These are phyloP conservation scores for Tuta absoluta DNA, from an alignment of 2,888 invertebrate species.

Conservation along the genomic window DNA sequence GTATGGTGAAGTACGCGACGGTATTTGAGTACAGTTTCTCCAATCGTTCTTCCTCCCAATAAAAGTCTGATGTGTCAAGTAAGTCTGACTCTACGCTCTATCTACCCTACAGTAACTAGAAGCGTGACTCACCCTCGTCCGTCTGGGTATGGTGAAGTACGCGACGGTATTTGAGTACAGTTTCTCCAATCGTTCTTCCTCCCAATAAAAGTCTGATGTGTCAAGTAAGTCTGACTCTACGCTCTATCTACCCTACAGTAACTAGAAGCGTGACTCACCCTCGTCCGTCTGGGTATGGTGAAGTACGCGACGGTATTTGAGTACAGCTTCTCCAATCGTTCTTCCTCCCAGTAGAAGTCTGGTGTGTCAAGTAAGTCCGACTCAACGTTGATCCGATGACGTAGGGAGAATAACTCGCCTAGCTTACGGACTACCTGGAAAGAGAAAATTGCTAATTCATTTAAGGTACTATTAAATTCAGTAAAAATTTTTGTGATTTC, in stretches of 20 bases:
- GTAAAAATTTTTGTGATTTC: too few species aligned
- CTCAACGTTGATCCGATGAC: constrained; percentile 95
- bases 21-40: too few species aligned
- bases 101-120: too few species aligned
- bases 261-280: constrained; percentile 69
- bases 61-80: too few species aligned
- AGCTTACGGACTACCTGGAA: constrained; percentile 67
- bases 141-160: constrained; percentile 91
- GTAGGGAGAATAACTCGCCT: constrained; percentile 93
- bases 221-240: too few species aligned
- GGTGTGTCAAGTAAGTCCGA: constrained; percentile 97
- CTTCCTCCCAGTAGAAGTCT: constrained; percentile 99
- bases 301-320: constrained; percentile 91
- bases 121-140: constrained; percentile 88
- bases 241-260: too few species aligned
- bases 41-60: too few species aligned
- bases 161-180: constrained; percentile 91
- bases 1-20: too few species aligned
- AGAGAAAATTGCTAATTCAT: background rate
- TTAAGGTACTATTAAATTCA: background rate
- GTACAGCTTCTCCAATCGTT: constrained; percentile 92
- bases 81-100: too few species aligned
- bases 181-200: constrained; percentile 92
- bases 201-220: constrained; percentile 98
- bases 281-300: constrained; percentile 90